phyloP scores from a whole-genome alignment of 1,140 invertebrate genomes.

The Pseudomyrmex gracilis region DNA sequence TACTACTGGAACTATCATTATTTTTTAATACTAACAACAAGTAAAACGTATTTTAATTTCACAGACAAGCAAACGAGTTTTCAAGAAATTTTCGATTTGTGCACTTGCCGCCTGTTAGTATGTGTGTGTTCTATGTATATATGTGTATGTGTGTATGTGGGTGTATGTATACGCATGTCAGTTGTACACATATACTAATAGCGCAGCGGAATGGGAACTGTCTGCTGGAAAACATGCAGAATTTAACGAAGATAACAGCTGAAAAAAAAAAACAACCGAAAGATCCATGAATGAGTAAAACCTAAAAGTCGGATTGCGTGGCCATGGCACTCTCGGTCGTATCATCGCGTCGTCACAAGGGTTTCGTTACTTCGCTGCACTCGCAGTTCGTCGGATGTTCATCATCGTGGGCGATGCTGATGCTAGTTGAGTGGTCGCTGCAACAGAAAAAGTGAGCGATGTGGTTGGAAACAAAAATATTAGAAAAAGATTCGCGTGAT shows the following conservation, averaged over 20 bases:
- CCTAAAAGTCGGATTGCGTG: conserved; percentile 84
- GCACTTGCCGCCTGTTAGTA: not conserved
- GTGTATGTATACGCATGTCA: no score
- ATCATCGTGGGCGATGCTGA: conserved; percentile 86
- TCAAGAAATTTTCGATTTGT: conserved; percentile 32
- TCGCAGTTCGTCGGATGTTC: conserved; percentile 85
- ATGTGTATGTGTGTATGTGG: conserved; percentile 32
- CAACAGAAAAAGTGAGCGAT: conserved; percentile 78
- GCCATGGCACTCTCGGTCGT: conserved; percentile 88
- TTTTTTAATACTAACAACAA: no score
- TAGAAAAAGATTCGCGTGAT: not conserved
- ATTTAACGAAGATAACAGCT: conserved; percentile 21
- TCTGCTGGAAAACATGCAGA: conserved; percentile 34
- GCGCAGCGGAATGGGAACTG: not conserved
- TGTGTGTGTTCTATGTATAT: not conserved
- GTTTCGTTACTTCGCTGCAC: conserved; percentile 86
- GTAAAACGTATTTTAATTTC: no score
- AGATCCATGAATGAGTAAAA: conserved; percentile 34
- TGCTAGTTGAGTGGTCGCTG: conserved; percentile 89
- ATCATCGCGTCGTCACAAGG: conserved; percentile 89
- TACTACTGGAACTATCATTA: no score
- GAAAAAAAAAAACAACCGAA: conserved; percentile 56
- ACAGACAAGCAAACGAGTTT: not conserved
- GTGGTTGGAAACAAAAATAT: not conserved
- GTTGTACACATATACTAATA: conserved; percentile 26